phyloP scores from a whole-genome alignment of 2,113 vertebrate genomes.

The Aegithalos caudatus region DNA sequence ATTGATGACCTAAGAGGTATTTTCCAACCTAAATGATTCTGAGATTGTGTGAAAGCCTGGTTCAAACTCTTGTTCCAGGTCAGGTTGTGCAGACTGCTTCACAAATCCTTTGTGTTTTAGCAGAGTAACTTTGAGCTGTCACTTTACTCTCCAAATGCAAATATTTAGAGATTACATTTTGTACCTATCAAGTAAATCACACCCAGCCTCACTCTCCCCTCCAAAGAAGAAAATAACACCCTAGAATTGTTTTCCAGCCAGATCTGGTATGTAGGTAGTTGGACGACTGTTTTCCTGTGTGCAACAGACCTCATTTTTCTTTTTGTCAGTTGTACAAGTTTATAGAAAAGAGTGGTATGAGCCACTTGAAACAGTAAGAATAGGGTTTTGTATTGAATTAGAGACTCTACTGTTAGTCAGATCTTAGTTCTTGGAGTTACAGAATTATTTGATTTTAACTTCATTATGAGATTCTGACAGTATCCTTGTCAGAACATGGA shows the following conservation, averaged over 20 bases:
- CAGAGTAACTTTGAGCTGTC: not conserved
- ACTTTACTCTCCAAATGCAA: not conserved
- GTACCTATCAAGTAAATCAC: not conserved
- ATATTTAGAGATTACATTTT: not conserved
- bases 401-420: not conserved
- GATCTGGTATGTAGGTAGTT: not conserved
- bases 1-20: not conserved
- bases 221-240: not conserved
- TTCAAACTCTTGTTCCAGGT: not conserved
- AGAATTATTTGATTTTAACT: not conserved
- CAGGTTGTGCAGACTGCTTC: not conserved
- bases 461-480: not conserved
- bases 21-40: not conserved
- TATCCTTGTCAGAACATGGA: not conserved
- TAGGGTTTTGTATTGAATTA: not conserved
- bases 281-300: not conserved
- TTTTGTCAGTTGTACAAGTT: not conserved
- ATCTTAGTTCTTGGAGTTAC: not conserved
- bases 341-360: not conserved
- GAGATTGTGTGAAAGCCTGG: not conserved
- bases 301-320: not conserved
- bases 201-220: rapidly evolving
- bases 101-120: not conserved
- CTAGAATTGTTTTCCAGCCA: not conserved
- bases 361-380: not conserved